Evolutionary conservation across 2,113 vertebrate genomes (phyloP).

Genomic region (Prunella himalayana): DNA sequence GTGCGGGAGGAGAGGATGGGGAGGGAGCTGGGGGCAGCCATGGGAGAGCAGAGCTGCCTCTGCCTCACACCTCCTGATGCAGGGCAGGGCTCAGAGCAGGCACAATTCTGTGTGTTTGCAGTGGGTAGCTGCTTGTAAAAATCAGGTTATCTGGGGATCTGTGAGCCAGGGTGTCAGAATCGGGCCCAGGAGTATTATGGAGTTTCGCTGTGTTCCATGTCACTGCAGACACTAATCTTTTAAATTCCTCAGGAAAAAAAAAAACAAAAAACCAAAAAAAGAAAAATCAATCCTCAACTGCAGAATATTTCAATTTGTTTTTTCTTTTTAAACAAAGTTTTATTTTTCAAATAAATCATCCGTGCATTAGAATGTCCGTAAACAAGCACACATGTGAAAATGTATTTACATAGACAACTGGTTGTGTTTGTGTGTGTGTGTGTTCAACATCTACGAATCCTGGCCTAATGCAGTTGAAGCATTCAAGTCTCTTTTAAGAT

Average conservation of each 20-base stretch:
- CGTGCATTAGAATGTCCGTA: neutral
- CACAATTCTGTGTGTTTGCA: neutral
- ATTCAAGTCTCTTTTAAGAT: constrained; percentile 55
- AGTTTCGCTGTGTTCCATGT: neutral
- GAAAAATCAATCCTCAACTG: neutral
- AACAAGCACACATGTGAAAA: neutral
- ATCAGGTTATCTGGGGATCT: neutral
- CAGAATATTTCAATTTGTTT: neutral
- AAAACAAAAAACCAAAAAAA: neutral
- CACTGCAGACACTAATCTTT: neutral
- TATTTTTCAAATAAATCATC: neutral
- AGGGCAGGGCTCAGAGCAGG: neutral
- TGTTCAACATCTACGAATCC: neutral
- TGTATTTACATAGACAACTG: neutral
- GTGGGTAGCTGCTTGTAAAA: neutral
- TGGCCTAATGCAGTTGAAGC: neutral
- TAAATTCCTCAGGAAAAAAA: neutral
- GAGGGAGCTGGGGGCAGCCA: neutral
- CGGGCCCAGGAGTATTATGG: neutral
- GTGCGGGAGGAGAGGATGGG: neutral
- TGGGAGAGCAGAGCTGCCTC: neutral
- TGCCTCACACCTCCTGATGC: neutral
- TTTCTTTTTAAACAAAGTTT: neutral
- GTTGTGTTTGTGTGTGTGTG: neutral
- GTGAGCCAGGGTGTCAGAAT: neutral